Conservation (phyloP, 1,140 invertebrate species). For the Drosophila sechellia region DNA sequence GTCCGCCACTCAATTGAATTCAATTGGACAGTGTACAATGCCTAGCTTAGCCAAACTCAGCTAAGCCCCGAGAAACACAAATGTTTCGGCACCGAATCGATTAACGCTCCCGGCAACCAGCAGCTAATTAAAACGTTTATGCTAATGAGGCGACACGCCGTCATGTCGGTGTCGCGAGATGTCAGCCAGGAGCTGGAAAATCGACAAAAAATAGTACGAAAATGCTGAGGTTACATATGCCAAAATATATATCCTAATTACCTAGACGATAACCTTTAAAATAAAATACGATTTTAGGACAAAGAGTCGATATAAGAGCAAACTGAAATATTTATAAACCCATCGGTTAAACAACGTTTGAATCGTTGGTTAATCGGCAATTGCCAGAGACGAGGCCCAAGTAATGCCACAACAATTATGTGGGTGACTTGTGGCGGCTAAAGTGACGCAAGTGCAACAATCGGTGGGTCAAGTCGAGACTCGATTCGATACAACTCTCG, state of each 20-base stretch:
- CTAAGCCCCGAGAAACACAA: slow-evolving; percentile 23
- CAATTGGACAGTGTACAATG: slow-evolving; percentile 65
- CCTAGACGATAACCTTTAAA: no score
- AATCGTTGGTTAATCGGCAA: slow-evolving; percentile 19
- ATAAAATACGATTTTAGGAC: no score
- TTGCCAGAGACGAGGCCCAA: slow-evolving; percentile 10
- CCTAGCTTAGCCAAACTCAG: slow-evolving; percentile 24
- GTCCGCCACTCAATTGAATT: slow-evolving; percentile 73
- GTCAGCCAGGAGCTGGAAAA: slow-evolving; percentile 31
- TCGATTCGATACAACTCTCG: slow-evolving; percentile 11
- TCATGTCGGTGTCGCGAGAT: slow-evolving; percentile 55
- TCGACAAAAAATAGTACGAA: neutral
- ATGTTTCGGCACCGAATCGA: slow-evolving; percentile 58
- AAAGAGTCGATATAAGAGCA: no score
- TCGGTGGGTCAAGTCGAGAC: slow-evolving; percentile 27
- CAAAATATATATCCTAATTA: no score
- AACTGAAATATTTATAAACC: no score
- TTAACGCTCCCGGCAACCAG: slow-evolving; percentile 41
- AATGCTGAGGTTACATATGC: slow-evolving; percentile 16
- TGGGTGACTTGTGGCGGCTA: slow-evolving; percentile 7
- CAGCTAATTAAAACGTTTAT: slow-evolving; percentile 78
- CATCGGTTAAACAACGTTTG: neutral
- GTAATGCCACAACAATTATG: slow-evolving; percentile 28
- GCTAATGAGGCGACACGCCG: slow-evolving; percentile 64
- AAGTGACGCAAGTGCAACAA: slow-evolving; percentile 65